Evolutionary conservation across 2,113 vertebrate species (phyloP), one percentile per base, ranked within the genome.

Genomic region (Cephalopterus ornatus): DNA sequence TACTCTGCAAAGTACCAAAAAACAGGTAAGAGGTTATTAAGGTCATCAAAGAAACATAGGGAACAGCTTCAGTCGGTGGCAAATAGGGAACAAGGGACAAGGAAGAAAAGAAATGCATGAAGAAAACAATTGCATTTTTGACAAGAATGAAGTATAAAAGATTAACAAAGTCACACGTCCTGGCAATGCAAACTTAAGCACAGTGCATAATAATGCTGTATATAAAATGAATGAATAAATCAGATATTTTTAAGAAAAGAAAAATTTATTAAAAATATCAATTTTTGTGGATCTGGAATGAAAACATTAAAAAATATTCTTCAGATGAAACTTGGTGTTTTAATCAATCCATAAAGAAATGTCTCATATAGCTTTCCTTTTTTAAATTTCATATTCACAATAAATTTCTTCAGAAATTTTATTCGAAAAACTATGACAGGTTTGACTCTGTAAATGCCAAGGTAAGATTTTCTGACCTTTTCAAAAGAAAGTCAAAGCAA

Each of bases 1-100:
- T 85, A 67, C 5, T 3, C 55, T 81, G n/a, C 30, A 96, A 97
- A 97, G 21, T 30, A 49, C 62, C 95, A 79, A 90, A 97, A 97
- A 94, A 84, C 24, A 95, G 52, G 16, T 67, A 93, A 93, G 84
- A 80, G 66, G 96, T 50, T 41, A 56, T 79, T 96, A 93, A 77
- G 32, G 53, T 80, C 33, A 86, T 74, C 91, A 85, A 70, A 81
- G 62, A 95, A 91, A 95, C 65, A 74, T 32, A 79, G 18, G 19
- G 52, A 16, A 79, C 9, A 74, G 16, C 18, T 76, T 87, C 49
- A 74, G 22, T 85, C 81, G 47, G 35, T 42, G 6, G 9, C 47
- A 93, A 78, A 90, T 8, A 75, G 17, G 33, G 30, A 91, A 66
- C 35, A 49, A 33, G 55, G 33, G 56, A 92, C 52, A 76, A 82